Conservation (phyloP, 2,113 vertebrate genomes). For the Neoarius graeffei region DNA sequence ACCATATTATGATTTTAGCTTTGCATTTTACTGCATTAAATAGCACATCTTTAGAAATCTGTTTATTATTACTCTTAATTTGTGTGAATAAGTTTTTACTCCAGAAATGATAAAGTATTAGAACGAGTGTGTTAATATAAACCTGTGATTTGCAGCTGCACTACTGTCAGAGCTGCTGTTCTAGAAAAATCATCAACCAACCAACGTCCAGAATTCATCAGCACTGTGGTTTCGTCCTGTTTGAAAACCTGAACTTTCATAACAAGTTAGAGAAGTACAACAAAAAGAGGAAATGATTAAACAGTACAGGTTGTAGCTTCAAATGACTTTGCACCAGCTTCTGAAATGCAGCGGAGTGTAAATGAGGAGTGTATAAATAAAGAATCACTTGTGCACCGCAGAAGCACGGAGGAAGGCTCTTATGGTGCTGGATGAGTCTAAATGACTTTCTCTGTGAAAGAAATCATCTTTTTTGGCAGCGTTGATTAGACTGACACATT, state of each 20-base stretch:
- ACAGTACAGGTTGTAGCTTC: not conserved
- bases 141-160: not conserved
- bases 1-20: not conserved
- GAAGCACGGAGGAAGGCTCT: slow-evolving; percentile 4
- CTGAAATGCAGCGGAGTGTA: not conserved
- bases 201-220: not conserved
- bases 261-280: not conserved
- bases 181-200: not conserved
- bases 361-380: slow-evolving; percentile 11
- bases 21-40: not conserved
- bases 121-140: not conserved
- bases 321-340: not conserved
- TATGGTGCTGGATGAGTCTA: not conserved
- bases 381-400: not conserved
- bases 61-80: not conserved
- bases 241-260: not conserved
- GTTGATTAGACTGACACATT: slow-evolving; percentile 31
- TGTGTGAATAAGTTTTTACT: not conserved
- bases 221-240: not conserved
- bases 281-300: not conserved
- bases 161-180: not conserved
- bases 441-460: slow-evolving; percentile 24
- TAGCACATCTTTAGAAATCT: not conserved
- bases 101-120: not conserved
- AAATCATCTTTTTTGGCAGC: slow-evolving; percentile 21